These are phyloP conservation scores for Rhogogaster chlorosoma DNA, from an alignment of 2,888 invertebrate species.

Conservation along the genomic window DNA sequence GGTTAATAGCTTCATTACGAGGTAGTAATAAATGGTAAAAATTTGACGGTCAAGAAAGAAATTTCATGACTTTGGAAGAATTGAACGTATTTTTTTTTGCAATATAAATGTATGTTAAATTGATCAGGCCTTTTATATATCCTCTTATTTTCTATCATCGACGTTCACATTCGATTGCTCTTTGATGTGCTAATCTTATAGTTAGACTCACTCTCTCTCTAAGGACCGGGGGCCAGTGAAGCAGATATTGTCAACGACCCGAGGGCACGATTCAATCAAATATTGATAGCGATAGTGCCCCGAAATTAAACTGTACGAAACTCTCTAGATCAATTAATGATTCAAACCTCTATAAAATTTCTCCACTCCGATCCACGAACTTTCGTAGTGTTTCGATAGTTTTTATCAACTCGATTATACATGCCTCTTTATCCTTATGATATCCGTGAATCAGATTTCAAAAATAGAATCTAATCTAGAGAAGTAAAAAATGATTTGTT, in stretches of 20 bases:
- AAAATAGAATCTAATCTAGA: not conserved
- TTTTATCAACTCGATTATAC: not conserved
- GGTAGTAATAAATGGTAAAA: not conserved
- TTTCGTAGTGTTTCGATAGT: not conserved
- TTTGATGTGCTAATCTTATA: not conserved
- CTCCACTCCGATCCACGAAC: not conserved
- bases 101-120: too few relatives aligned
- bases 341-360: not conserved
- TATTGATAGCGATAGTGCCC: slow-evolving; percentile 3
- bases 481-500: not conserved
- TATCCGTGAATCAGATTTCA: not conserved
- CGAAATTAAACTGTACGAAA: not conserved
- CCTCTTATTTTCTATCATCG: not conserved
- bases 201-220: not conserved
- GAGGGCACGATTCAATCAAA: slow-evolving; percentile 24
- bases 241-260: slow-evolving; percentile 19
- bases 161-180: not conserved
- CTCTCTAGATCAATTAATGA: slow-evolving; percentile 11
- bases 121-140: not conserved
- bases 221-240: not conserved
- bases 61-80: not conserved
- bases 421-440: not conserved
- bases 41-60: not conserved
- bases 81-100: not conserved
- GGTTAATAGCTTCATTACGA: not conserved